Conservation (phyloP, 2,888 invertebrate genomes). For the Sinohyriopsis cumingii region DNA sequence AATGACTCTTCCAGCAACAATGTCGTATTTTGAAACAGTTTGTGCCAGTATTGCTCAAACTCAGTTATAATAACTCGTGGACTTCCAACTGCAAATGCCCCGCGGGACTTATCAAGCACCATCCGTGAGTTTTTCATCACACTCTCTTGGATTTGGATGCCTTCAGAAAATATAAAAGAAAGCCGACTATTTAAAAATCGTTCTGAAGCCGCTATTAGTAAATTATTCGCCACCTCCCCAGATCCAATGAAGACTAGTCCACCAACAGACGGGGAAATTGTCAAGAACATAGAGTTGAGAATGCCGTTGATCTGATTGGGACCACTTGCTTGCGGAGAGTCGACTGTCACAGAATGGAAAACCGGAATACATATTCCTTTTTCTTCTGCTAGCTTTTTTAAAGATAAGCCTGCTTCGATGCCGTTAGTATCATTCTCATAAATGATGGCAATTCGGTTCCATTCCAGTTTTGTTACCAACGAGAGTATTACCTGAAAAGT, state of each 20-base stretch:
- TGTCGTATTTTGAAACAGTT: slow-evolving; percentile 8
- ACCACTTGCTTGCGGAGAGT: no score
- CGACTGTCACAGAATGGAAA: not conserved
- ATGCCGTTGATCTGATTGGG: no score
- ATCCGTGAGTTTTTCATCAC: slow-evolving; percentile 1
- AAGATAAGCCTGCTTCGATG: slow-evolving; percentile 9
- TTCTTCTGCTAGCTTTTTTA: slow-evolving; percentile 13
- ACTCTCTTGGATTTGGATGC: not conserved
- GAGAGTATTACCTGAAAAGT: slow-evolving; percentile 35
- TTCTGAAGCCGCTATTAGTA: slow-evolving; percentile 8
- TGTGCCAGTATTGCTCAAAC: slow-evolving; percentile 13
- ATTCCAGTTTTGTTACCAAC: slow-evolving; percentile 31
- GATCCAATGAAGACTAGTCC: slow-evolving; percentile 18
- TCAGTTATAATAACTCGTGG: slow-evolving; percentile 1
- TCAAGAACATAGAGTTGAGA: not conserved
- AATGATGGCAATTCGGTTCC: slow-evolving; percentile 49
- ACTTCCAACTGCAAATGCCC: slow-evolving; percentile 7
- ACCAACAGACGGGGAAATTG: slow-evolving; percentile 5
- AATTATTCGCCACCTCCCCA: slow-evolving; percentile 1
- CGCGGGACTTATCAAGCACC: not conserved
- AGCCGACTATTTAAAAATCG: not conserved
- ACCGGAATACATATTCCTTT: slow-evolving; percentile 32
- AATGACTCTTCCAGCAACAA: slow-evolving; percentile 4
- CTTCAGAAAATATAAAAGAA: slow-evolving; percentile 10
- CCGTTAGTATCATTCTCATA: slow-evolving; percentile 43